Evolutionary conservation across 2,888 invertebrate species (phyloP), one percentile per base, ranked within the genome.

Genomic region (Hirtodrosophila cameraria): DNA sequence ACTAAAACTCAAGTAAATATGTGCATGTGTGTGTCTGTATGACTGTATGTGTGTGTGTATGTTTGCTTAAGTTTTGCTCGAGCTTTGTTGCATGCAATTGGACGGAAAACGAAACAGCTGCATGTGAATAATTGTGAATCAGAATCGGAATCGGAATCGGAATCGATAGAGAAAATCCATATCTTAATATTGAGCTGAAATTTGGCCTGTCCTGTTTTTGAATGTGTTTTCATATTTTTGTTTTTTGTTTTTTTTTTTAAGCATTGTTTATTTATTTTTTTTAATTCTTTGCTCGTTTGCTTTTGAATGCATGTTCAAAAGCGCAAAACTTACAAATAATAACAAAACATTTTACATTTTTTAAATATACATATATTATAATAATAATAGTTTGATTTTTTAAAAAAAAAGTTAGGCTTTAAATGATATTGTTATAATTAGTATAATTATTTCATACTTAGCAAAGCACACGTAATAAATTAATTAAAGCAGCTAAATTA

Each of bases 311-410:
- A 61, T 58, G 49, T 58, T 49, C 58, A 38, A 57, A 66, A 60
- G 50, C 52, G 73, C 68, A 61, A 79, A 70, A 48, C 81, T 86
- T 82, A 86, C 48, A 82, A 83, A 82, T 80, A 84, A 82, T 84
- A 82, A 82, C 81, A 82, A 72, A 86, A 86, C 77, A 86, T 86
- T 81, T 69, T 69, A 79, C 75, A 82, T 30, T 15, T 25, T 30
- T 50, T 20, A n/a, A 27, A 27, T 35, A 43, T 58, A 59, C 58
- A 41, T 38, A 67, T 31, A 55, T 43, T 60, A 48, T 43, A 31
- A 55, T 48, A 48, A 15, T 42, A 50, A 49, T 68, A 36, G 18
- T 25, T 61, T 52, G 53, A 9, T 35, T 43, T 36, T 42, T 43
- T 8, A 64, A 50, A 38, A 45, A 53, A 67, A 63, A 54, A 57